Evolutionary conservation across 2,888 invertebrate species (phyloP), one percentile per base, ranked within the genome.

Genomic region (Drosophila peninsularis): DNA sequence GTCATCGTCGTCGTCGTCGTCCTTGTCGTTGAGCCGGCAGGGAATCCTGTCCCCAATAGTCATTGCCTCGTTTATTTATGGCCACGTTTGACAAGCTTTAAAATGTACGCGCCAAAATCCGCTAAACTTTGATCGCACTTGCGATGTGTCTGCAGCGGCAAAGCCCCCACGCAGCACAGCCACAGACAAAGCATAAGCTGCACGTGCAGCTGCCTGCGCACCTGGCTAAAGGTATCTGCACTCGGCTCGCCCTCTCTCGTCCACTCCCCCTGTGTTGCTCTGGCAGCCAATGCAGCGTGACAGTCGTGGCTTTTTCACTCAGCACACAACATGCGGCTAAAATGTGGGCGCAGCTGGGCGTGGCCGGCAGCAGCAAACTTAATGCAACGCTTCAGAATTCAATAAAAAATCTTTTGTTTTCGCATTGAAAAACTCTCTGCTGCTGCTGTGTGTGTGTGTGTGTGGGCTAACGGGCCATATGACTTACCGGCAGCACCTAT

Each of bases 331-430:
- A 76, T 50, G 58, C 71, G 54, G 76, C 76, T 70, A 50, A 60
- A 49, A 41, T 66, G 73, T 61, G 56, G 53, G 45, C 21, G 27
- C 37, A 21, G 19, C 32, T 47, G 56, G 19, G 19, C 17, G 14
- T 37, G 64, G 11, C 34, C 50, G 13, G 34, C 47, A 37, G 44
- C 52, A 47, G 56, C 55, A 49, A 62, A 39, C 53, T 53, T 41
- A 54, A 54, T 49, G 55, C 66, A 62, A 68, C 68, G 75, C 64
- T 84, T 75, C 78, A 78, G 82, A 87, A 85, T 85, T 85, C 89
- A 85, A 85, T 85, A 85, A 87, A 83, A 88, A 85, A 84, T 81
- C 89, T 85, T 89, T 89, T 89, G 84, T 85, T 89, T 89, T 89
- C 75, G 62, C 71, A 86, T 88, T 88, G 83, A 88, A 88, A 83